Percentiles rank a stretch among this genome's conserved stretches.
Evolutionary conservation across 2,797 vertebrate genomes (phyloP).

Genomic region (Oryzias sinensis): DNA sequence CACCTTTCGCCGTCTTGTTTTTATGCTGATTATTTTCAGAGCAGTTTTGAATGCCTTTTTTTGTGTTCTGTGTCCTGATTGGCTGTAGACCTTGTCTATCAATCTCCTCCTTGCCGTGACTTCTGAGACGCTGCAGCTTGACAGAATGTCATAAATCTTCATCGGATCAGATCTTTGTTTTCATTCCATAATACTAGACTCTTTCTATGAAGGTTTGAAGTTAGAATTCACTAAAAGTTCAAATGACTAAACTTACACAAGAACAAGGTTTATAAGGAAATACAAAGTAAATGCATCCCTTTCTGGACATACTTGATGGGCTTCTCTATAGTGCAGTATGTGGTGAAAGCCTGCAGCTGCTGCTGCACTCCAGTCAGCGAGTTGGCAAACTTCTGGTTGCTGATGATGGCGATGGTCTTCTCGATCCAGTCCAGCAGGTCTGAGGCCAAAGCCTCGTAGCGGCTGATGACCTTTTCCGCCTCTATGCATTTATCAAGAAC

Average conservation of each 20-base stretch:
- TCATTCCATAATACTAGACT: too few species aligned
- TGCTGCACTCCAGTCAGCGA: slow-evolving; percentile 91
- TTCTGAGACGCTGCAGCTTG: too few species aligned
- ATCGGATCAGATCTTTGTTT: too few species aligned
- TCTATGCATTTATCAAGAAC: slow-evolving; percentile 91
- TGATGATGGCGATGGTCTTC: slow-evolving; percentile 86
- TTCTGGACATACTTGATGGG: slow-evolving; percentile 84
- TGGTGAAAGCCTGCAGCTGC: slow-evolving; percentile 93
- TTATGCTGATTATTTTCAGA: too few species aligned
- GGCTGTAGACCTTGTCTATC: too few species aligned
- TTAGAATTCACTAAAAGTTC: too few species aligned
- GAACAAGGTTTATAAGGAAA: not conserved
- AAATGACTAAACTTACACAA: not conserved
- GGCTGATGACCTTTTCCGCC: slow-evolving; percentile 82
- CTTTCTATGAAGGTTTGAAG: too few species aligned
- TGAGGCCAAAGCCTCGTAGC: slow-evolving; percentile 85
- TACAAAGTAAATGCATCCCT: not conserved
- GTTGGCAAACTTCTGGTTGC: slow-evolving; percentile 96
- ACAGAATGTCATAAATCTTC: too few species aligned
- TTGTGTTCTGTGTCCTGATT: too few species aligned
- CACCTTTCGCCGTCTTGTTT: too few species aligned
- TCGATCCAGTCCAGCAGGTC: slow-evolving; percentile 93
- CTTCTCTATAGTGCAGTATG: slow-evolving; percentile 95
- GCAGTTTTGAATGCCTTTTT: too few species aligned
- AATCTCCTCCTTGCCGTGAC: too few species aligned